Evolutionary conservation across 2,113 vertebrate species (phyloP).

Genomic region (Pleuronectes platessa): DNA sequence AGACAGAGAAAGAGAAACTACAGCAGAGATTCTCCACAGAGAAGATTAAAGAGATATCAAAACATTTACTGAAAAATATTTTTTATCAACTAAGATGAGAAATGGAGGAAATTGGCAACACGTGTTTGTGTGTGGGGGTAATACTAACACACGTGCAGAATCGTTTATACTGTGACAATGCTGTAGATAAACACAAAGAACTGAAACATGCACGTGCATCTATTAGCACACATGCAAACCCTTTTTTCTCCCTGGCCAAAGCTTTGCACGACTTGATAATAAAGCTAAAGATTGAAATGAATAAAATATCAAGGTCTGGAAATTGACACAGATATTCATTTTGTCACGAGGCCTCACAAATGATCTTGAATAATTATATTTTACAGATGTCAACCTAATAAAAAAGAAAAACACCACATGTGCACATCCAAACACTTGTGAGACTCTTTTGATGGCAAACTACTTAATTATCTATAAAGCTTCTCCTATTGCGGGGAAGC

Average conservation of each 20-base stretch:
- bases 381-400: neutral
- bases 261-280: neutral
- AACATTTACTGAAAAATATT: neutral
- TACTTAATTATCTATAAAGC: no score
- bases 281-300: neutral
- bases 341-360: neutral
- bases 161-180: slow-evolving; percentile 3
- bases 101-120: neutral
- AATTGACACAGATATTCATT: neutral
- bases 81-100: neutral
- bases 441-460: no score
- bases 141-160: neutral
- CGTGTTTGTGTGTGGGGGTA: neutral
- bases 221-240: neutral
- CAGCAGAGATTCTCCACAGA: neutral
- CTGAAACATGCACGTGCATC: neutral
- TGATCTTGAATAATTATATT: slow-evolving; percentile 4
- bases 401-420: no score
- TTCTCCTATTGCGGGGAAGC: no score
- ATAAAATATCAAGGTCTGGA: slow-evolving; percentile 3
- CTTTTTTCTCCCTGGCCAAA: neutral
- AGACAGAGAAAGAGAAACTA: neutral
- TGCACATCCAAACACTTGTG: no score
- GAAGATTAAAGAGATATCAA: neutral
- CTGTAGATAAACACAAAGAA: slow-evolving; percentile 8